phyloP scores from a whole-genome alignment of 2,113 vertebrate genomes.

The Xyliphius kryptos region DNA sequence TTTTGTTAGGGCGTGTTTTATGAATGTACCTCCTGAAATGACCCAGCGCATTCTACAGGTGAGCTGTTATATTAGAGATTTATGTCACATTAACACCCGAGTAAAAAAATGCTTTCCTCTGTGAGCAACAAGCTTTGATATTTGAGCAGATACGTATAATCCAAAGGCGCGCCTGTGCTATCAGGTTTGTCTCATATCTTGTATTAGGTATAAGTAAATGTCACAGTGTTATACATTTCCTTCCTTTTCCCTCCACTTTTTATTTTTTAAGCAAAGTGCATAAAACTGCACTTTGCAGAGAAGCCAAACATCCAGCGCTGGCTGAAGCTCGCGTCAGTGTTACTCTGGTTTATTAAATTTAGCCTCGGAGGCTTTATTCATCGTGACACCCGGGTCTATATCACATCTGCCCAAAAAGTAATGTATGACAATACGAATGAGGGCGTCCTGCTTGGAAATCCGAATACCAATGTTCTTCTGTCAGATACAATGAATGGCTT shows the following conservation, averaged over 20 bases:
- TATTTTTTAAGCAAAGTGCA: background rate
- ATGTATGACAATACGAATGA: conserved; percentile 16
- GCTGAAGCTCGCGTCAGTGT: background rate
- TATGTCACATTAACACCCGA: conserved; percentile 18
- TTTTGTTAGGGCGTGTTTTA: conserved; percentile 17
- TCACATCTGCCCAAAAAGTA: conserved; percentile 21
- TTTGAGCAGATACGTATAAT: conserved; percentile 25
- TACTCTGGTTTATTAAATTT: conserved; percentile 22
- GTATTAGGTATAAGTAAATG: conserved; percentile 29
- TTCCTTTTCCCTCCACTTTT: background rate
- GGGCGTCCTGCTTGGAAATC: conserved; percentile 32
- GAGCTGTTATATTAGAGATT: conserved; percentile 13
- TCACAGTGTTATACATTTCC: conserved; percentile 23
- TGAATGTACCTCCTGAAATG: conserved; percentile 5
- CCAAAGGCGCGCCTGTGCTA: conserved; percentile 11
- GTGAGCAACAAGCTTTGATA: conserved; percentile 5
- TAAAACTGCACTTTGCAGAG: conserved; percentile 21
- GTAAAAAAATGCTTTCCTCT: conserved; percentile 24
- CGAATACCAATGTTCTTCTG: conserved; percentile 33
- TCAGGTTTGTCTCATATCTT: conserved; percentile 23
- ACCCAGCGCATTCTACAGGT: conserved; percentile 17
- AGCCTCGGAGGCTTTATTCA: conserved; percentile 16
- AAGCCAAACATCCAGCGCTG: background rate
- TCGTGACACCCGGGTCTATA: background rate
- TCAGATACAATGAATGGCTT: conserved; percentile 40